phyloP scores from a whole-genome alignment of 2,888 invertebrate genomes.

The Callosobruchus maculatus region DNA sequence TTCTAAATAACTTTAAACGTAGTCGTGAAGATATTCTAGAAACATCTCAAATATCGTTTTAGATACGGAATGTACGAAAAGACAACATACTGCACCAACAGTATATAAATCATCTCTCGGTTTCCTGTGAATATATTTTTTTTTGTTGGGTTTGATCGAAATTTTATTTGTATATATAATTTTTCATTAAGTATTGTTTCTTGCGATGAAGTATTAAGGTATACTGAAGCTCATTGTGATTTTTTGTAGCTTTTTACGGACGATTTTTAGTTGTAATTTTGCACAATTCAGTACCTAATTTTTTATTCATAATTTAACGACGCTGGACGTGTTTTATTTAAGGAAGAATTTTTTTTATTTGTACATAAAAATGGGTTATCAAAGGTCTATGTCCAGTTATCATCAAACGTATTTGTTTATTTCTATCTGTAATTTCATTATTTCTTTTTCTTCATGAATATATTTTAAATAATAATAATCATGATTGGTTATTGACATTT shows the following conservation, averaged over 20 bases:
- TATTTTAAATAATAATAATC: too few species aligned
- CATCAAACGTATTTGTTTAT: too few species aligned
- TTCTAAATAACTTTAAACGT: too few species aligned
- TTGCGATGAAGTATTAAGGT: neutral
- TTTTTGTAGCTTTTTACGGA: constrained; percentile 16
- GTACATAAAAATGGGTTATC: neutral
- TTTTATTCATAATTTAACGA: neutral
- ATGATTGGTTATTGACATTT: too few species aligned
- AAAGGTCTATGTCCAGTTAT: neutral
- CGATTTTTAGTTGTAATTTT: constrained; percentile 10
- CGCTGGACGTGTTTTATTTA: neutral
- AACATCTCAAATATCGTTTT: too few species aligned
- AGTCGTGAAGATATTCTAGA: too few species aligned
- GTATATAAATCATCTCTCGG: neutral
- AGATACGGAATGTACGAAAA: too few species aligned
- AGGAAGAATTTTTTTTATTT: neutral
- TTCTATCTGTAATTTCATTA: too few species aligned
- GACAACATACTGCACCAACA: too few species aligned
- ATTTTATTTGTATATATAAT: neutral
- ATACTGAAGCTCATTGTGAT: constrained; percentile 23
- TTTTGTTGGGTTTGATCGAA: neutral
- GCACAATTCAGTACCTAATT: neutral
- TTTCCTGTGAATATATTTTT: neutral
- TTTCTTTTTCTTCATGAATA: too few species aligned
- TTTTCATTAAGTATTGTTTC: neutral